Percentiles rank a stretch among this genome's conserved stretches.
Conservation (phyloP, 2,113 vertebrate genomes). For the Solenodon paradoxus region DNA sequence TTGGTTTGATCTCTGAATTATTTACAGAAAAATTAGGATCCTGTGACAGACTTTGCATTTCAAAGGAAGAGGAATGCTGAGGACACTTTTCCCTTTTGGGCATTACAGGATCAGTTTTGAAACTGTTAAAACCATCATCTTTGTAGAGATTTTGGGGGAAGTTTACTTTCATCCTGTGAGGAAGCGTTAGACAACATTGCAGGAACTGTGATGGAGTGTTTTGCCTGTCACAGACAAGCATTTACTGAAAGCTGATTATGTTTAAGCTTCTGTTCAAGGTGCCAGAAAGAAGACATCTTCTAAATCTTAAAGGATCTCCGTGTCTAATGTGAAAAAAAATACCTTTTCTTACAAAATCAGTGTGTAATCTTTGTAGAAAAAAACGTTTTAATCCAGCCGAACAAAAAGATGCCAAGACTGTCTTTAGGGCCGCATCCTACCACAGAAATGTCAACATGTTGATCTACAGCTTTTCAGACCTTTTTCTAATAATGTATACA, state of each 20-base stretch:
- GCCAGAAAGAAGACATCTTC: background rate
- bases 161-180: background rate
- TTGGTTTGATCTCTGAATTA: conserved; percentile 75
- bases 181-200: background rate
- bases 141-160: background rate
- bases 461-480: background rate
- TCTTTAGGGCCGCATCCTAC: background rate
- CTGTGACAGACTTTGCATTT: conserved; percentile 74
- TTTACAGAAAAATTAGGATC: conserved; percentile 78
- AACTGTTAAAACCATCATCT: background rate
- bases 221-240: background rate
- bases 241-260: background rate
- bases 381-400: background rate
- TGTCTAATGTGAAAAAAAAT: background rate
- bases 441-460: background rate
- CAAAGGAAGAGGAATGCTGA: conserved; percentile 53
- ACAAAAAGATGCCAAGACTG: conserved; percentile 25
- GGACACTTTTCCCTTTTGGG: conserved; percentile 61
- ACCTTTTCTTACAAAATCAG: conserved; percentile 17
- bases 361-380: background rate
- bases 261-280: background rate
- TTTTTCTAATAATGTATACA: background rate
- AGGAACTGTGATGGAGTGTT: background rate
- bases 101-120: conserved; percentile 12
- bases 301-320: background rate